These are phyloP conservation scores for Hymenochirus boettgeri DNA, from an alignment of 2,113 vertebrate genomes.

Conservation along the genomic window DNA sequence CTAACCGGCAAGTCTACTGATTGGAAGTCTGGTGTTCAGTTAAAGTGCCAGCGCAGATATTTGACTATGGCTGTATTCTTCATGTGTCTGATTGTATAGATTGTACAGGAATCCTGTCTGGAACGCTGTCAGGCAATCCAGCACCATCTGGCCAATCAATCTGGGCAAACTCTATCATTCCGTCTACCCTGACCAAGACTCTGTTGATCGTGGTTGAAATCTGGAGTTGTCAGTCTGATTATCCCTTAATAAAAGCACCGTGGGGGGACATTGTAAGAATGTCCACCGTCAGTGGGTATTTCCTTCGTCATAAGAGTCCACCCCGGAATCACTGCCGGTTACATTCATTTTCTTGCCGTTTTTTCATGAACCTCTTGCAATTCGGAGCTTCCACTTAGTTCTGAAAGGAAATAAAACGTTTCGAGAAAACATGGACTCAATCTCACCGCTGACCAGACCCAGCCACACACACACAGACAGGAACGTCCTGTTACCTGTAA, in stretches of 20 bases:
- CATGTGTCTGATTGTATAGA: too few relatives aligned
- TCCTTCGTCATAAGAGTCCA: conserved; percentile 93
- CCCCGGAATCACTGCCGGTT: conserved; percentile 86
- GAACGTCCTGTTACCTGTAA: conserved; percentile 73
- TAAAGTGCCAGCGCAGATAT: not conserved
- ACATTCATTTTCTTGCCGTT: conserved; percentile 88
- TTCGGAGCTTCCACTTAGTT: conserved; percentile 78
- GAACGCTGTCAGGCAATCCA: too few relatives aligned
- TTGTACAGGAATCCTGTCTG: too few relatives aligned
- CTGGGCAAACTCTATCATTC: conserved; percentile 47
- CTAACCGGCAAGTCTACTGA: too few relatives aligned
- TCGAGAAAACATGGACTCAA: too few relatives aligned
- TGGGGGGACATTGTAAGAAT: conserved; percentile 1
- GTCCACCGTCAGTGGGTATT: conserved; percentile 71
- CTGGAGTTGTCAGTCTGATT: too few relatives aligned
- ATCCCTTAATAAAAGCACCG: not conserved
- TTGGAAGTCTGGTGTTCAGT: too few relatives aligned
- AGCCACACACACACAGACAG: too few relatives aligned
- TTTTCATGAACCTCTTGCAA: conserved; percentile 92
- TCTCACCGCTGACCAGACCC: too few relatives aligned
- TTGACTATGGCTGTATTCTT: not conserved
- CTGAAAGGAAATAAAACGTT: conserved; percentile 57
- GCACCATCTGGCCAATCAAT: conserved; percentile 48
- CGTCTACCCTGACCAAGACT: too few relatives aligned
- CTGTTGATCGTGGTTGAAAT: too few relatives aligned